A percentile compares a stretch with the other conserved stretches of the same genome.
phyloP scores from a whole-genome alignment of 2,888 invertebrate species.

The Ashinkailepas kermadecensis region DNA sequence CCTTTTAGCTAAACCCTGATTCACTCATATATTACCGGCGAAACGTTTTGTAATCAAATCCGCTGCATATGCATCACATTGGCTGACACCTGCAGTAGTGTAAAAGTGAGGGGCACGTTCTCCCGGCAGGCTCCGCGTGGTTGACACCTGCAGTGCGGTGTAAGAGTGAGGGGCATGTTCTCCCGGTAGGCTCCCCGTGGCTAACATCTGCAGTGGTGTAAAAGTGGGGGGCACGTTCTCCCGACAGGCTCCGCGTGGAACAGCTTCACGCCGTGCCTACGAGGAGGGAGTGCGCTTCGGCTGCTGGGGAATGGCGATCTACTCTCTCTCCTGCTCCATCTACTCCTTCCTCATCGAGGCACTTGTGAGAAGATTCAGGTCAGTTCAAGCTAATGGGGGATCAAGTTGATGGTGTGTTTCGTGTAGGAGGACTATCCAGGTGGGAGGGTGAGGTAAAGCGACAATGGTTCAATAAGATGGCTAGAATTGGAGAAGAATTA shows the following conservation, averaged over 20 bases:
- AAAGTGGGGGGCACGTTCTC: not conserved
- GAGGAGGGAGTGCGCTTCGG: conserved; percentile 90
- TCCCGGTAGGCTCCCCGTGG: too few species aligned
- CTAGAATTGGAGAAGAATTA: too few species aligned
- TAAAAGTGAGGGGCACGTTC: not conserved
- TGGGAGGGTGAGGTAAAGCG: too few species aligned
- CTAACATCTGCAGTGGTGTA: not conserved
- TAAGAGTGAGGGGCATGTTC: too few species aligned
- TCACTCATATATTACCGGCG: too few species aligned
- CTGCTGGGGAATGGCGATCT: conserved; percentile 87
- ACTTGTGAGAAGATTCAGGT: conserved; percentile 62
- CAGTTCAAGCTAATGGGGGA: conserved; percentile 20
- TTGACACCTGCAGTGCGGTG: too few species aligned
- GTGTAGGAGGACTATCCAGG: too few species aligned
- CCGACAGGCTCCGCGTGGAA: conserved; percentile 40
- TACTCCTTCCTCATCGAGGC: conserved; percentile 84
- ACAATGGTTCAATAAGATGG: too few species aligned
- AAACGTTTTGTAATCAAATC: too few species aligned
- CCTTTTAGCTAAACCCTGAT: too few species aligned
- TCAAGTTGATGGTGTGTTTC: too few species aligned
- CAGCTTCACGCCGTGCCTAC: conserved; percentile 49
- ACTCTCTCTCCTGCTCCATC: conserved; percentile 83
- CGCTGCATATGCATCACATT: too few species aligned
- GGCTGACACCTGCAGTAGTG: not conserved
- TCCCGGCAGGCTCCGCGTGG: not conserved